Evolutionary conservation across 2,888 invertebrate genomes (phyloP), one percentile per base, ranked within the genome.

Genomic region (Ennomos erosarius): DNA sequence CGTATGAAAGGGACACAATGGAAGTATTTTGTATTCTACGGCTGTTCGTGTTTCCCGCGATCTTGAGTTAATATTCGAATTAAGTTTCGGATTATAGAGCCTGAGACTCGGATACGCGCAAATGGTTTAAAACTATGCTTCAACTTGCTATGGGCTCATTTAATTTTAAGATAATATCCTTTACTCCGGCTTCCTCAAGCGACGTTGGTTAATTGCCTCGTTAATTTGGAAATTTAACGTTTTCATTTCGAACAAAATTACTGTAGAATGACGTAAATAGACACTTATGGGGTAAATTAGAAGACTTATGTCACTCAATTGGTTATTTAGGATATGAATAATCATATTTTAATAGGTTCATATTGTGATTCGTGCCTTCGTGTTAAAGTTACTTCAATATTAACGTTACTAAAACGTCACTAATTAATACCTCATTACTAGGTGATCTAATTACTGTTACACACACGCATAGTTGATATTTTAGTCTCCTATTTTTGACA

Each of bases 31-130:
- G 82, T 85, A 88, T 89, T 87, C 88, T 64, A 67, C 60, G 52
- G 65, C 47, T 70, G 84, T 85, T 67, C 69, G 68, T 69, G 79
- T 79, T 88, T 86, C 84, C 86, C 82, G 87, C 82, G 83, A 83
- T 79, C 75, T 76, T 71, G 72, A 71, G 70, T 87, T 85, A 81
- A 84, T 84, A 87, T 86, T 85, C 84, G 79, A 75, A 75, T 74
- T 76, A 74, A 68, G 81, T 80, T 64, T 74, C 66, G 76, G 81
- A 83, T 84, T 84, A 85, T 74, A 70, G 68, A 52, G 47, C 47
- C 44, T 26, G 58, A 43, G 49, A 37, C 59, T 54, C 59, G 54
- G 53, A 54, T 54, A 62, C 63, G 56, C 52, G 68, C 65, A 68
- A 70, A 72, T 63, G 68, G 64, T 76, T 70, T 68, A 64, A 69